Conservation (phyloP, 2,797 vertebrate genomes). For the Chelmon rostratus region DNA sequence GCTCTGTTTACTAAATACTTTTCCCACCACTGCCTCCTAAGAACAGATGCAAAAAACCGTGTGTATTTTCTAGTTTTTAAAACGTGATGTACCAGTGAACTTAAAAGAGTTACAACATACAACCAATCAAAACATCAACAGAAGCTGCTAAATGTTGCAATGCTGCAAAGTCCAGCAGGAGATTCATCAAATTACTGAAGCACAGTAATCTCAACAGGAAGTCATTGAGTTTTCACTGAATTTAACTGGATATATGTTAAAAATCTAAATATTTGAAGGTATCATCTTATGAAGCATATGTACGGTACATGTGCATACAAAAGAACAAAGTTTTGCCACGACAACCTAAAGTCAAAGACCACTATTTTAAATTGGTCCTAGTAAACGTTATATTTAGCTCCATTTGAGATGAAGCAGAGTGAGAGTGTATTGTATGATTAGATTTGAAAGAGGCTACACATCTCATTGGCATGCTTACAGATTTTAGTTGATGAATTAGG, state of each 20-base stretch:
- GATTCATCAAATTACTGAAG: not conserved
- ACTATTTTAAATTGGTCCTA: not conserved
- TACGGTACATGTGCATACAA: not conserved
- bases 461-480: not conserved
- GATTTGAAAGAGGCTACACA: not conserved
- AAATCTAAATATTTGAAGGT: not conserved
- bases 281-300: not conserved
- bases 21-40: too few relatives aligned
- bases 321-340: not conserved
- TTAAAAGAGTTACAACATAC: too few relatives aligned
- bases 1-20: too few relatives aligned
- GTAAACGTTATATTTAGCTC: not conserved
- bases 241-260: not conserved
- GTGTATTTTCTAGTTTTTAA: too few relatives aligned
- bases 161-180: too few relatives aligned
- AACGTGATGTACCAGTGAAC: too few relatives aligned
- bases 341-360: constrained; percentile 8
- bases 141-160: too few relatives aligned
- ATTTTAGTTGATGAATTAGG: not conserved
- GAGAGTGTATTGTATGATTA: not conserved
- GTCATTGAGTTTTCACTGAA: not conserved
- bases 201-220: not conserved
- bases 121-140: too few relatives aligned
- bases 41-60: too few relatives aligned
- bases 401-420: not conserved